Evolutionary conservation across 2,113 vertebrate species (phyloP).

Genomic region (Nymphicus hollandicus): DNA sequence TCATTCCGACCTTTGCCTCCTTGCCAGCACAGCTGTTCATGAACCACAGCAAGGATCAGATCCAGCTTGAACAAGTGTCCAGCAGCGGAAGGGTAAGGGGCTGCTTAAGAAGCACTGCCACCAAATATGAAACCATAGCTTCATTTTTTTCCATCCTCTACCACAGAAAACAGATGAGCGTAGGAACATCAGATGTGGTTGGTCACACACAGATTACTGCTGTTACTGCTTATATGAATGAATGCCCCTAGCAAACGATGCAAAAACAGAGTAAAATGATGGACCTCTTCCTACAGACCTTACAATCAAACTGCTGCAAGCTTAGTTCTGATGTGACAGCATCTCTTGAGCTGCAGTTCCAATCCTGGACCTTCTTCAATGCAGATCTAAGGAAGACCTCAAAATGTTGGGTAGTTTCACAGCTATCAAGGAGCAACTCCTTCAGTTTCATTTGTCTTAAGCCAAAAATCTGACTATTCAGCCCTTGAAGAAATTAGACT

Average conservation of each 20-base stretch:
- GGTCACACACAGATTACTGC: not conserved
- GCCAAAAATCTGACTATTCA: not conserved
- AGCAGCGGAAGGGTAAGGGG: not conserved
- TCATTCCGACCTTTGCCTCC: slow-evolving; percentile 43
- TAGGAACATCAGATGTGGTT: not conserved
- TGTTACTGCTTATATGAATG: not conserved
- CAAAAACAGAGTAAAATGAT: not conserved
- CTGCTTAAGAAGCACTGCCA: not conserved
- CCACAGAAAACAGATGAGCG: accelerated
- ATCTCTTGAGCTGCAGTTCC: not conserved
- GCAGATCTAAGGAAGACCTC: not conserved
- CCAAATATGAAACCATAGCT: not conserved
- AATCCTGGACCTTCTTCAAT: not conserved
- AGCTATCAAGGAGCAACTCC: not conserved
- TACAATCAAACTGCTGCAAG: not conserved
- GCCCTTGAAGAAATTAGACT: not conserved
- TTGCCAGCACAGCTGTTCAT: slow-evolving; percentile 49
- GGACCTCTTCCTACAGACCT: not conserved
- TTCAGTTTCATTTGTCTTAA: not conserved
- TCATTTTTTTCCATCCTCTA: not conserved
- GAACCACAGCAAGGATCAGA: not conserved
- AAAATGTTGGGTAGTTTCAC: not conserved
- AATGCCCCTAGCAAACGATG: not conserved
- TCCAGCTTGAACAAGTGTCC: not conserved
- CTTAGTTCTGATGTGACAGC: not conserved